Base-by-base conservation (phyloP, 1,140 invertebrate species). In the Patella vulgata region DNA sequence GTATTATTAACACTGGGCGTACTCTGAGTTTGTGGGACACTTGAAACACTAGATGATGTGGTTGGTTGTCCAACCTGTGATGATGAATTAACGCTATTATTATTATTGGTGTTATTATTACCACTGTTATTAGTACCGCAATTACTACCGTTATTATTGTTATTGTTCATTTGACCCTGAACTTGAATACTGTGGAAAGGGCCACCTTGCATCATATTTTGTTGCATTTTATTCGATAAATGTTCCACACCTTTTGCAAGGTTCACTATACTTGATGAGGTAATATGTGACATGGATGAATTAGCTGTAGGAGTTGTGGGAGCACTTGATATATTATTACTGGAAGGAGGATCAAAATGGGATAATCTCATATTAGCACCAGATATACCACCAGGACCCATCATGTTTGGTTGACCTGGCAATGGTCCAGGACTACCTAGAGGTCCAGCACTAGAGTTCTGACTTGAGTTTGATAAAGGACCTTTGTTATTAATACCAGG, bases 1-100 rank as follows among this genome's bases (percentile, higher is more conserved):
- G 86, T 86, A 70, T 87, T 87, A 71, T 87, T 87, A 21, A 86
- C 84, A 69, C 79, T 86, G 53, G 84, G 86, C 23, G 84, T 81
- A 27, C 57, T 59, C 39, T 68, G 56, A 50, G 63, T 66, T 46
- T 68, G 62, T 43, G 68, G 59, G 14, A 36, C 33, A 36, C 33
- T 36, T 14, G 33, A 36, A 36, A 36, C 23, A 33, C 33, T 42
- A 30, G 57, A 39, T 44, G 63, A 36, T 57, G 60, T 42, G 40
- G 63, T 14, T 64, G 68, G 27, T 31, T 60, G 51, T n/a, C 59
- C 44, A 46, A 57, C 44, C 25, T 40, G 47, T 17, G 36, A 19
- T 31, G 1, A 21, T 27, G 30, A 46, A 31, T 11, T 27, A 21
- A 28, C 60, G 58, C 19, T 44, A 58, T 51, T 64, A 48, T 21